Evolutionary conservation across 92 coral and sea anemone species (phyloP).

Genomic region (Siderastrea siderea): DNA sequence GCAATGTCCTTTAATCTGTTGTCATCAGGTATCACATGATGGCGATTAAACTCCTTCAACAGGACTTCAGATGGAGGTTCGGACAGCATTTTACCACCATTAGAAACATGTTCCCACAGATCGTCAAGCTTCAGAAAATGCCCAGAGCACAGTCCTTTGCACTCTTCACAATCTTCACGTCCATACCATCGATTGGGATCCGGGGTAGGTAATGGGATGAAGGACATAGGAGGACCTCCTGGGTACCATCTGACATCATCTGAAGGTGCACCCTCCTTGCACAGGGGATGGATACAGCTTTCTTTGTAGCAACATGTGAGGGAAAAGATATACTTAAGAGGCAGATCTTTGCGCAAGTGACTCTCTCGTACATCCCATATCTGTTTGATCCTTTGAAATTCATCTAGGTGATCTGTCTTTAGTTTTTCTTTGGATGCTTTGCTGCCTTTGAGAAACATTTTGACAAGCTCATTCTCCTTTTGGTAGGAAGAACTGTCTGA

Average conservation of each 20-base stretch:
- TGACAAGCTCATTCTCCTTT: constrained; percentile 7
- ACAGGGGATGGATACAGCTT: constrained; percentile 31
- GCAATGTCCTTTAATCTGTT: constrained; percentile 27
- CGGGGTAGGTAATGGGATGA: constrained; percentile 40
- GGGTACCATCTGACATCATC: not conserved
- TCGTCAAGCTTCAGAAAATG: constrained; percentile 16
- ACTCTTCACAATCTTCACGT: constrained; percentile 15
- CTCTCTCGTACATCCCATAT: constrained; percentile 34
- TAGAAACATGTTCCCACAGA: constrained; percentile 30
- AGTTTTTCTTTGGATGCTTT: not conserved
- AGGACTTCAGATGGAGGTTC: constrained; percentile 15
- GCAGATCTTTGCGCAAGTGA: constrained; percentile 19
- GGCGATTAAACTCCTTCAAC: constrained; percentile 37
- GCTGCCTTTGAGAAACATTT: constrained; percentile 23
- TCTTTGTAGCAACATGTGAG: constrained; percentile 24
- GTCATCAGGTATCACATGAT: constrained; percentile 38
- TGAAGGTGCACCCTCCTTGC: constrained; percentile 20
- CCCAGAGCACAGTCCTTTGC: constrained; percentile 34
- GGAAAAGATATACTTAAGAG: constrained; percentile 28
- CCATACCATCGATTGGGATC: constrained; percentile 38
- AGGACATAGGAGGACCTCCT: constrained; percentile 44
- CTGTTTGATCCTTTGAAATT: constrained; percentile 12
- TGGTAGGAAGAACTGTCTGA: constrained; percentile 20
- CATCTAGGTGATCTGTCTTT: not conserved
- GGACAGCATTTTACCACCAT: constrained; percentile 16